Evolutionary conservation across 2,888 invertebrate genomes (phyloP).

Genomic region (Euzophera pinguis): DNA sequence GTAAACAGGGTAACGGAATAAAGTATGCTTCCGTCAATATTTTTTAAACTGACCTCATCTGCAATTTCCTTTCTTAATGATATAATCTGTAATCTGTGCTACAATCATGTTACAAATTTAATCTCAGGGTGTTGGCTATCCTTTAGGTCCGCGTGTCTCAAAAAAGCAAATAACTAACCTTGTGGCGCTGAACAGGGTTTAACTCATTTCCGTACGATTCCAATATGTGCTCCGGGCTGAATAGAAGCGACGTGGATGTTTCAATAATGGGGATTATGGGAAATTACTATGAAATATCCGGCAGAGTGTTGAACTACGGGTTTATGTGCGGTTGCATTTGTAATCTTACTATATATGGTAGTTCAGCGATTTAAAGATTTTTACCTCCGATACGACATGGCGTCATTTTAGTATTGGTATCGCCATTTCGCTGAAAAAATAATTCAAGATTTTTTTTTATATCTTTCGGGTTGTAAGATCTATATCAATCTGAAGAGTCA

Average conservation of each 20-base stretch:
- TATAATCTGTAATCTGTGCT: too few relatives aligned
- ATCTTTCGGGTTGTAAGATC: too few relatives aligned
- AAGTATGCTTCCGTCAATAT: too few relatives aligned
- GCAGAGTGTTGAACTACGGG: not conserved
- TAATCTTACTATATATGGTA: too few relatives aligned
- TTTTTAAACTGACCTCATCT: too few relatives aligned
- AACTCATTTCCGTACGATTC: slow-evolving; percentile 70
- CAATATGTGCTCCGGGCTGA: slow-evolving; percentile 64
- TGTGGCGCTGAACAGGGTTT: slow-evolving; percentile 66
- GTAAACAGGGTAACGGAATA: too few relatives aligned
- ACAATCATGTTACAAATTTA: not conserved
- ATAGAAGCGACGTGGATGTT: slow-evolving; percentile 51
- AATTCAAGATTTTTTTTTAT: too few relatives aligned
- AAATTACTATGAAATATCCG: slow-evolving; percentile 39
- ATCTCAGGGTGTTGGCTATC: not conserved
- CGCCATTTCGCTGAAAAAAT: too few relatives aligned
- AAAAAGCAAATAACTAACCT: slow-evolving; percentile 55
- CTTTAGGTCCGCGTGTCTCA: slow-evolving; percentile 32
- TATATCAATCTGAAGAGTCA: too few relatives aligned
- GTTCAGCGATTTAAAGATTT: too few relatives aligned
- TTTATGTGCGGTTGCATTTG: not conserved
- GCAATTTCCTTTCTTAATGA: not conserved
- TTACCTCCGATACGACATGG: too few relatives aligned
- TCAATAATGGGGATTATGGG: slow-evolving; percentile 46
- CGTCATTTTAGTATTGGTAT: not conserved